Percentiles rank a stretch among this genome's conserved stretches.
Evolutionary conservation across 2,113 vertebrate species (phyloP).

Genomic region (Catharus bicknelli): DNA sequence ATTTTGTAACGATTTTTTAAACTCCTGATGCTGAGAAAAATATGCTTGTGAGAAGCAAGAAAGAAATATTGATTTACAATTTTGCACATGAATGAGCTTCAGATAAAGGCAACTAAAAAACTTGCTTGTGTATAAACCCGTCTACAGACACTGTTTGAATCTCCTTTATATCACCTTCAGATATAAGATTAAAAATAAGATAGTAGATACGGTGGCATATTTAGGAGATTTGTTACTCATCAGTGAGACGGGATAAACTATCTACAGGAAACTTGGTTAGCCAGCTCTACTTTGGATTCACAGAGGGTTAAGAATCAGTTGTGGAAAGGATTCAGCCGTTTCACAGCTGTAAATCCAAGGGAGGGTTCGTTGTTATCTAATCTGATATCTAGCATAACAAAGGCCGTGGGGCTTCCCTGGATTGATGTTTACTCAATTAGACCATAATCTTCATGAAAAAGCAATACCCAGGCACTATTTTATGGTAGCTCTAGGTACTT

Average conservation of each 20-base stretch:
- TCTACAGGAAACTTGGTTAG: background rate
- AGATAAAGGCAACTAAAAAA: background rate
- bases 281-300: background rate
- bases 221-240: background rate
- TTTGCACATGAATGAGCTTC: background rate
- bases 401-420: background rate
- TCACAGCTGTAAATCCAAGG: background rate
- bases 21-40: background rate
- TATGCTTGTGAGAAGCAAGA: background rate
- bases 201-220: rapidly evolving
- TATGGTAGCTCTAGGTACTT: background rate
- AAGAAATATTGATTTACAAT: background rate
- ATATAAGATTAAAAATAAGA: background rate
- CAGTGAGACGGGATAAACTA: background rate
- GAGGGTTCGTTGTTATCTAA: background rate
- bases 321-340: background rate
- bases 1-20: background rate
- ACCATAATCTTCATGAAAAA: background rate
- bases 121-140: background rate
- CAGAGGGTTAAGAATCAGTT: background rate
- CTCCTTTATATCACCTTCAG: background rate
- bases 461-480: background rate
- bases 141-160: background rate
- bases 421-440: background rate
- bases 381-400: background rate